Conservation (phyloP, 2,113 vertebrate genomes). For the Tautogolabrus adspersus region DNA sequence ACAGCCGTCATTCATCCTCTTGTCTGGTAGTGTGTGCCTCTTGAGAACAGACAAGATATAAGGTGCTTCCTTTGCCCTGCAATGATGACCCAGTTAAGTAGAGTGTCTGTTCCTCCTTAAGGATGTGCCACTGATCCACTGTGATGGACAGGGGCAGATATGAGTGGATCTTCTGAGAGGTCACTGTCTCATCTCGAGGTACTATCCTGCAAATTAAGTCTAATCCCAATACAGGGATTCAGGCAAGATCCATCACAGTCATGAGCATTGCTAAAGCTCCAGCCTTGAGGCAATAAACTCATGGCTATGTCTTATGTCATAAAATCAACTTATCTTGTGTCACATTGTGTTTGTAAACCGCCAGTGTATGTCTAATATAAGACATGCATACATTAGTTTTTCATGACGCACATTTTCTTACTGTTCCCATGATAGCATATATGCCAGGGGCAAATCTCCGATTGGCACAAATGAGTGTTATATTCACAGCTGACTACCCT, state of each 20-base stretch:
- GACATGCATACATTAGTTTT: conserved; percentile 3
- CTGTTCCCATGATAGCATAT: conserved; percentile 20
- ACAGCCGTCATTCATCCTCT: conserved; percentile 24
- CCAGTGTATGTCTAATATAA: neutral
- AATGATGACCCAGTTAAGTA: conserved; percentile 54
- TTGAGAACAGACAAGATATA: neutral
- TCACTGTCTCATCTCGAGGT: conserved; percentile 16
- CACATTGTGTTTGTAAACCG: neutral
- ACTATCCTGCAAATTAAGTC: conserved; percentile 19
- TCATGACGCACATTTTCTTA: neutral
- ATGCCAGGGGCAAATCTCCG: conserved; percentile 1
- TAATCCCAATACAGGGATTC: conserved; percentile 36
- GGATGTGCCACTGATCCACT: conserved; percentile 49
- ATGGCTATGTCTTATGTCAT: neutral
- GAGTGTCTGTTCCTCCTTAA: conserved; percentile 33
- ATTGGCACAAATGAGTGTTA: conserved; percentile 15
- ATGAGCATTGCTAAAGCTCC: neutral
- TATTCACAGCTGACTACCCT: conserved; percentile 48
- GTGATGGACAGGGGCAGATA: conserved; percentile 44
- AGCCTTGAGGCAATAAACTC: neutral
- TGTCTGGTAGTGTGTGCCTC: conserved; percentile 6
- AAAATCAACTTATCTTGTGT: neutral
- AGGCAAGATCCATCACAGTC: conserved; percentile 24
- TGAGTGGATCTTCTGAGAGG: conserved; percentile 8
- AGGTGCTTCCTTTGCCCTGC: conserved; percentile 9